Base-by-base conservation (phyloP, 2,113 vertebrate genomes). In the Puntigrus tetrazona region DNA sequence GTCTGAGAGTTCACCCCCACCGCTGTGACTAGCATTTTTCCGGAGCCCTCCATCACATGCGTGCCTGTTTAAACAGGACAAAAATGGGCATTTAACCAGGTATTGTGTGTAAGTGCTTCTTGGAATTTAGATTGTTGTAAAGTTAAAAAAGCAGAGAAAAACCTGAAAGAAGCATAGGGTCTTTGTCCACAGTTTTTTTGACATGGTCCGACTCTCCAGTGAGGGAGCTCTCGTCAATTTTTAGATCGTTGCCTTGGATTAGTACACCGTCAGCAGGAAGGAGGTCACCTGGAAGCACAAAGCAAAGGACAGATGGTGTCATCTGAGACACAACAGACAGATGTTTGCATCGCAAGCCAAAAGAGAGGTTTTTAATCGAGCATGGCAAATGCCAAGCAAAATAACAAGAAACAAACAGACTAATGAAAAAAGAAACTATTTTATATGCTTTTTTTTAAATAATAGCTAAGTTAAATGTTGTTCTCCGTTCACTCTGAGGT, bases 151-250 rank as follows among this genome's bases (percentile, higher is more conserved):
- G 29, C 25, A n/a, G 18, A 57, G 20, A 8, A 16, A 74, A 72
- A 99, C 98, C 97, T 94, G 98, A 98, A 36, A 99, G 93, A 88
- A 99, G 92, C 94, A 98, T 96, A 70, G 96, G 96, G 91, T 99
- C 98, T 90, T 95, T 97, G 87, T 96, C 95, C 82, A 95, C 85
- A 20, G 90, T 95, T 89, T 99, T 99, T 92, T 95, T 97, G 90
- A 99, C 98, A 83, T 97, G 98, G 91, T 99, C 97, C 25, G 97
- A 98, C 94, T 99, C 98, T 85, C 98, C 98, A 59, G 98, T 99
- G 90, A 99, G 92, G 0, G 98, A 97, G 89, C 98, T 99, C 91
- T 99, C 98, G 73, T 99, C 98, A 84, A 99, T 96, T 93, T 97
- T 99, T 77, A 99, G 94, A 87, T 99, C 98, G 25, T 98, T 99